A percentile compares a stretch with the other conserved stretches of the same genome.
phyloP scores from a whole-genome alignment of 2,888 invertebrate species.

The Coelinius sp. region DNA sequence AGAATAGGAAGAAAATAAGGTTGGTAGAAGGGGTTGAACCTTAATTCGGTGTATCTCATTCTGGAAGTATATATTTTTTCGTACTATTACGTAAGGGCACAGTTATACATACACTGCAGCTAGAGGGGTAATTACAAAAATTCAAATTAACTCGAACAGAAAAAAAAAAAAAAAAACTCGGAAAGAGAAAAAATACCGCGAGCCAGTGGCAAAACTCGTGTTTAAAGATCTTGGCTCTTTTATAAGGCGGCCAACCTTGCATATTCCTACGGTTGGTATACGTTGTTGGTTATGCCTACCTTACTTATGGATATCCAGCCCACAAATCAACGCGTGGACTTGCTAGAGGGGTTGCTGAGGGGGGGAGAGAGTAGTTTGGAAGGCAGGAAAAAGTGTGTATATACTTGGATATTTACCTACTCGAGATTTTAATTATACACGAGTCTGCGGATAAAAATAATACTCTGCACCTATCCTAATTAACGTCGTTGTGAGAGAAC shows the following conservation, averaged over 20 bases:
- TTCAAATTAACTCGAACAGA: conserved; percentile 71
- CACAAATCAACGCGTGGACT: conserved; percentile 21
- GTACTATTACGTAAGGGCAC: conserved; percentile 7
- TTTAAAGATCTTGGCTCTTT: conserved; percentile 64
- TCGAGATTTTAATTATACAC: conserved; percentile 69
- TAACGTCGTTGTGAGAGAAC: conserved; percentile 46
- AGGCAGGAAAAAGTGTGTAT: conserved; percentile 35
- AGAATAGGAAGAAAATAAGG: background rate
- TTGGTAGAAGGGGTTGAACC: background rate
- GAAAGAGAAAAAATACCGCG: conserved; percentile 3
- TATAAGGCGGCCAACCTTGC: conserved; percentile 27
- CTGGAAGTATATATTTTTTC: conserved; percentile 5
- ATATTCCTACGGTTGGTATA: conserved; percentile 49
- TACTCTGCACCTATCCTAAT: conserved; percentile 50
- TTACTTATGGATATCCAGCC: conserved; percentile 33
- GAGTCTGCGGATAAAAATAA: conserved; percentile 53
- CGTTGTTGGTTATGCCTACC: conserved; percentile 10
- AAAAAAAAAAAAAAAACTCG: conserved; percentile 43
- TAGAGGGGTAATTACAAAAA: conserved; percentile 68
- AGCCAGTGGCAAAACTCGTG: conserved; percentile 54
- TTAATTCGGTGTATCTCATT: conserved; percentile 29
- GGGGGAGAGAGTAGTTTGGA: conserved; percentile 14
- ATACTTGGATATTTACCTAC: conserved; percentile 70
- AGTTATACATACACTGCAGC: conserved; percentile 48
- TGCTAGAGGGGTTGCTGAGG: background rate